Evolutionary conservation across 1,140 invertebrate genomes (phyloP).

Genomic region (Conus betulinus): DNA sequence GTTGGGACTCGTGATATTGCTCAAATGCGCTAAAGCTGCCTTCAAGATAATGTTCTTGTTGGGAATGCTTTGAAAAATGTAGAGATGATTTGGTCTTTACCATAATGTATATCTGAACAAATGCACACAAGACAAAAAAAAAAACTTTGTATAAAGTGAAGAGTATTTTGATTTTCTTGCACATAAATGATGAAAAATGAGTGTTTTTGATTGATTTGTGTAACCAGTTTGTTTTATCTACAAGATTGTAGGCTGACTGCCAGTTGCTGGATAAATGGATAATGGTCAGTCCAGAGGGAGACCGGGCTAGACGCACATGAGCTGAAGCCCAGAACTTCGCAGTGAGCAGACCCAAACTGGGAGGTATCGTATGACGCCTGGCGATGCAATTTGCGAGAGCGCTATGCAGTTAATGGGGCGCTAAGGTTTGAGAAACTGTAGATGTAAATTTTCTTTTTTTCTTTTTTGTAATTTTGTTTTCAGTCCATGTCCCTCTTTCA

Average conservation of each 20-base stretch:
- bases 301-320: background rate
- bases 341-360: background rate
- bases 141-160: background rate
- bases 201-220: background rate
- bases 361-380: constrained; percentile 28
- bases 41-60: constrained; percentile 11
- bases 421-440: background rate
- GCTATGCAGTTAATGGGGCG: background rate
- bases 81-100: background rate
- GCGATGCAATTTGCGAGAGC: constrained; percentile 5
- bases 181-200: background rate
- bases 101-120: background rate
- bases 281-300: constrained; percentile 8
- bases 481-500: background rate
- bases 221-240: constrained; percentile 20
- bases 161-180: background rate
- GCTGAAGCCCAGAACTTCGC: constrained; percentile 3
- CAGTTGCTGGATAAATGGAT: constrained; percentile 20
- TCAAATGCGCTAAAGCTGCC: constrained; percentile 14
- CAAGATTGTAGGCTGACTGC: constrained; percentile 18
- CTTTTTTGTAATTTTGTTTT: background rate
- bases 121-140: background rate
- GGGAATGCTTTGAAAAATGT: constrained; percentile 10
- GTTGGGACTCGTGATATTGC: background rate
- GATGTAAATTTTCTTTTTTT: background rate